A percentile compares a stretch with the other conserved stretches of the same genome.
These are phyloP conservation scores for Suricata suricatta DNA, from an alignment of 2,113 vertebrate genomes.

Conservation along the genomic window DNA sequence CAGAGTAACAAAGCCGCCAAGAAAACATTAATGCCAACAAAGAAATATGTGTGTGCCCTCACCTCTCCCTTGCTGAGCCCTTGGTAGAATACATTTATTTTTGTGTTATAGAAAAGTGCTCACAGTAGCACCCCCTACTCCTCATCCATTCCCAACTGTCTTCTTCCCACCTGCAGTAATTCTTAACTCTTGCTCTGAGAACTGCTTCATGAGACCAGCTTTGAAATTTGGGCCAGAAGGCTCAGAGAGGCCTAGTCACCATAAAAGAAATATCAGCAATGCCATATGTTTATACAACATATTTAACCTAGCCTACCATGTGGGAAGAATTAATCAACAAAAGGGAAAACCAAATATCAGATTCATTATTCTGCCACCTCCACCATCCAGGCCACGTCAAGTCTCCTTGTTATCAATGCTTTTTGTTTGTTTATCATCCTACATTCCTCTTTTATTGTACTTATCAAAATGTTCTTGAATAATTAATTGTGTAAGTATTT, in stretches of 20 bases:
- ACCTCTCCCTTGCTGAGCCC: conserved; percentile 45
- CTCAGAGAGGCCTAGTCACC: not conserved
- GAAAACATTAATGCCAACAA: conserved; percentile 51
- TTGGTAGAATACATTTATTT: conserved; percentile 56
- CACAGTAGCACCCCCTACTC: not conserved
- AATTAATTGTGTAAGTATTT: not conserved
- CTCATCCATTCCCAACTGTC: conserved; percentile 13
- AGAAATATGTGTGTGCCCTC: conserved; percentile 51
- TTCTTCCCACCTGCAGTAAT: conserved; percentile 33
- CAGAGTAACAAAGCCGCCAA: conserved; percentile 64
- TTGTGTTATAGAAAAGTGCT: conserved; percentile 49
- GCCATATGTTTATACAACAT: not conserved
- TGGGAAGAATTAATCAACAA: not conserved
- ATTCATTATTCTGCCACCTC: not conserved
- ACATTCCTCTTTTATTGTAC: not conserved
- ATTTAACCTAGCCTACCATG: not conserved
- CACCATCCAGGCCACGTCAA: not conserved
- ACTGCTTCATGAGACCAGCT: not conserved
- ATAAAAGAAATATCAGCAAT: not conserved
- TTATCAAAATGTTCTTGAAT: not conserved
- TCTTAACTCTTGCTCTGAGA: conserved; percentile 23
- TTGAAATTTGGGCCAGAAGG: not conserved
- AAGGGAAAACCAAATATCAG: not conserved
- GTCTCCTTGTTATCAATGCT: not conserved
- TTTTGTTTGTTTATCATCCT: not conserved